These are phyloP conservation scores for Antigone vipio DNA, from an alignment of 2,113 vertebrate species.

Conservation along the genomic window DNA sequence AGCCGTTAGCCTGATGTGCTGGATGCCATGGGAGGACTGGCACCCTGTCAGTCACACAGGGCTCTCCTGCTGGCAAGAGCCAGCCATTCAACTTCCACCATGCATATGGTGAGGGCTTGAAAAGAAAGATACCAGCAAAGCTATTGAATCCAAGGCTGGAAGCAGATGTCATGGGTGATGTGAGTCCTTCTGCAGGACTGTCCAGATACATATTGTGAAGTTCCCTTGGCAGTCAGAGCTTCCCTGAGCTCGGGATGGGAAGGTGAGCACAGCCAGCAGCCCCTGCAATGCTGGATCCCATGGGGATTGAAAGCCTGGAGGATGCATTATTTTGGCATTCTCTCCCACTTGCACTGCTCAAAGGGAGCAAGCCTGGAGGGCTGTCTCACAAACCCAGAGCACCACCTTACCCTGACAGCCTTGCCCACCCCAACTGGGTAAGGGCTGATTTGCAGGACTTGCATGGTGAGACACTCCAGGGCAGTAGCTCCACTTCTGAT, in stretches of 20 bases:
- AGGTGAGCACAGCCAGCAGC: background rate
- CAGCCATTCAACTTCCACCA: background rate
- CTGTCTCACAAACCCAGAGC: background rate
- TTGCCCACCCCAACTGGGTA: background rate
- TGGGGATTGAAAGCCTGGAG: background rate
- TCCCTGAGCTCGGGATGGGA: accelerated
- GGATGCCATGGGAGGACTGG: background rate
- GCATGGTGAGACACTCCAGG: background rate
- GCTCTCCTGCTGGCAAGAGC: background rate
- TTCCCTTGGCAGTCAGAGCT: background rate
- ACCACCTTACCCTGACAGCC: background rate
- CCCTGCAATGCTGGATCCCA: background rate
- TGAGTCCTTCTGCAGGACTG: background rate
- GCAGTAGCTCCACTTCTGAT: background rate
- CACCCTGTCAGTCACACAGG: background rate
- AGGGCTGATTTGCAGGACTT: background rate
- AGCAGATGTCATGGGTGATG: background rate
- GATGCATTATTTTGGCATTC: background rate
- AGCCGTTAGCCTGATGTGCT: background rate
- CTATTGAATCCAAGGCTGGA: background rate
- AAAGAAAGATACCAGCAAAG: background rate
- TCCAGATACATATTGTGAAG: background rate
- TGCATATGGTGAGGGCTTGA: accelerated
- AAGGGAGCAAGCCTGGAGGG: background rate
- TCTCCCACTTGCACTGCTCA: background rate